A percentile compares a stretch with the other conserved stretches of the same genome.
phyloP scores from a whole-genome alignment of 1,140 invertebrate genomes.

The Ptiloglossa arizonensis region DNA sequence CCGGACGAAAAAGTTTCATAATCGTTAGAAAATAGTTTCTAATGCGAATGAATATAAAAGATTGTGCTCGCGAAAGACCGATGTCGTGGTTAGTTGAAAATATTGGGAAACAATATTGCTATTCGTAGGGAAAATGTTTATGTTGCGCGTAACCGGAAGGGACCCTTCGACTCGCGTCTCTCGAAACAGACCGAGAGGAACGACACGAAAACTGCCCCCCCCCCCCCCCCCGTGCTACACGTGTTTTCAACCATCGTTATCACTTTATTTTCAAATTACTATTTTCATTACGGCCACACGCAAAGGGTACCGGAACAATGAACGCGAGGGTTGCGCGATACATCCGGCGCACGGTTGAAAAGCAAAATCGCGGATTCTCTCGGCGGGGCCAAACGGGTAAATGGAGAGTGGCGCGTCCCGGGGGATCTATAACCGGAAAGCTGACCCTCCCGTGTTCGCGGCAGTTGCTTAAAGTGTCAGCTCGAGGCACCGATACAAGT shows the following conservation, averaged over 20 bases:
- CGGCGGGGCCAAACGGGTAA: neutral
- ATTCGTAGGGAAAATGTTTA: no score
- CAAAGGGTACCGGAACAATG: neutral
- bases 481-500: slow-evolving; percentile 45
- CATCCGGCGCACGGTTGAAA: neutral
- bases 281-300: neutral
- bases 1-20: no score
- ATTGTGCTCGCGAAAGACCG: no score
- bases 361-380: neutral
- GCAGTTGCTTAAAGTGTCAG: slow-evolving; percentile 50
- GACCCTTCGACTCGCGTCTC: no score
- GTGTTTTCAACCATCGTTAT: neutral
- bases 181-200: no score
- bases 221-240: no score
- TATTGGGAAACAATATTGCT: no score
- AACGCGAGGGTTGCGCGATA: neutral
- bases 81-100: no score
- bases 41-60: no score
- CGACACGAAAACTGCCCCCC: no score
- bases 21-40: no score
- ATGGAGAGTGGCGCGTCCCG: slow-evolving; percentile 8
- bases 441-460: slow-evolving; percentile 29
- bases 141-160: no score
- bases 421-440: slow-evolving; percentile 30
- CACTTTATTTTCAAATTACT: neutral